Conservation (phyloP, 2,888 invertebrate species). For the Apamea crenata region DNA sequence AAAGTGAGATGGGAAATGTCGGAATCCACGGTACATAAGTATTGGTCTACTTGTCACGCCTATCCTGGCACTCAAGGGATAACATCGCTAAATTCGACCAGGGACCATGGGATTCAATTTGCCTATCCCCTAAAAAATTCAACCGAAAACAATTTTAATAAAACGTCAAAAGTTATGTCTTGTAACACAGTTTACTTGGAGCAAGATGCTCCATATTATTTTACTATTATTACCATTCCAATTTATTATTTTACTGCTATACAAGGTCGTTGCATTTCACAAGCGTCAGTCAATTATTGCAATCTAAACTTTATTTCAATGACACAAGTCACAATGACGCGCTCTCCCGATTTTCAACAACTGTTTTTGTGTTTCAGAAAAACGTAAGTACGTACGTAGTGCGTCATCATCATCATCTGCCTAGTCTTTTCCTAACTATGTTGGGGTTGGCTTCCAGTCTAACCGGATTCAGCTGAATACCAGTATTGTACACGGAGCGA, state of each 20-base stretch:
- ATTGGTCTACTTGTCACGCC: constrained; percentile 76
- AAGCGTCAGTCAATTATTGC: neutral
- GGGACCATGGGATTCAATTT: constrained; percentile 77
- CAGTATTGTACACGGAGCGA: no score
- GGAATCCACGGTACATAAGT: constrained; percentile 69
- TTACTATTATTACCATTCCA: no score
- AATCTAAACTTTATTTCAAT: neutral
- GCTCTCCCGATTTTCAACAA: neutral
- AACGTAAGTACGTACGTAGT: neutral
- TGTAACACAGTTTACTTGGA: constrained; percentile 25
- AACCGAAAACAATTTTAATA: constrained; percentile 60
- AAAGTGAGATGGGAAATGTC: constrained; percentile 68
- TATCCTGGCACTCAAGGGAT: constrained; percentile 66
- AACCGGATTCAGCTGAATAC: no score
- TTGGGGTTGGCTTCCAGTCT: no score
- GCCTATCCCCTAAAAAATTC: constrained; percentile 53
- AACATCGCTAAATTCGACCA: constrained; percentile 76
- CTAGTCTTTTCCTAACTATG: no score
- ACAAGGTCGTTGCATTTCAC: neutral
- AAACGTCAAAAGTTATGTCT: constrained; percentile 43
- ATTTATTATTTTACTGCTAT: neutral
- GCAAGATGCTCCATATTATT: constrained; percentile 5
- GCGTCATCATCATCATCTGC: no score
- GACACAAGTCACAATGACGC: neutral
- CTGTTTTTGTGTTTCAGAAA: neutral